Evolutionary conservation across 2,113 vertebrate species (phyloP).

Genomic region (Anas platyrhynchos): DNA sequence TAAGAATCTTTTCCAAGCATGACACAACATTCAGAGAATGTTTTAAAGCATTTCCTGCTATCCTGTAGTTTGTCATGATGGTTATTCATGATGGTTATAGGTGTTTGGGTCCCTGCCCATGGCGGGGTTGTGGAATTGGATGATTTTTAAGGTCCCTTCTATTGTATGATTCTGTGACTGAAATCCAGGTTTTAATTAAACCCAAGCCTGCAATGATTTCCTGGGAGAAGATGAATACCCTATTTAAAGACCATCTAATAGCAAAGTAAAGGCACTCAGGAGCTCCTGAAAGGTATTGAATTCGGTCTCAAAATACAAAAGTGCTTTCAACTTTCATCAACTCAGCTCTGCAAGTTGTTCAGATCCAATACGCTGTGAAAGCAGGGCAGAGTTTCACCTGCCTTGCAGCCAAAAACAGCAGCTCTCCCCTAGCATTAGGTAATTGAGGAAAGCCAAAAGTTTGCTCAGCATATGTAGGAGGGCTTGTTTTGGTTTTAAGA

Average conservation of each 20-base stretch:
- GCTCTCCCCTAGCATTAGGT: not conserved
- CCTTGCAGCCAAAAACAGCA: constrained; percentile 38
- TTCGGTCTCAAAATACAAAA: constrained; percentile 1
- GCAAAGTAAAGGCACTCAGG: constrained; percentile 11
- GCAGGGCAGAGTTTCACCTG: not conserved
- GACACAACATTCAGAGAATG: not conserved
- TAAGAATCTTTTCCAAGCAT: not conserved
- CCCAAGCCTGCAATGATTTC: not conserved
- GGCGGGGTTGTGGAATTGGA: too few relatives aligned
- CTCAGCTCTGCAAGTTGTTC: constrained; percentile 2
- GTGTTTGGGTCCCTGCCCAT: too few relatives aligned
- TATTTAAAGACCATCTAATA: not conserved
- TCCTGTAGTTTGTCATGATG: not conserved
- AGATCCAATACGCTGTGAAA: not conserved
- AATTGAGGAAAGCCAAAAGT: constrained; percentile 52
- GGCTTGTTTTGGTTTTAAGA: constrained; percentile 42
- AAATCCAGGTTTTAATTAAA: constrained; percentile 44
- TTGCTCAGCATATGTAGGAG: not conserved
- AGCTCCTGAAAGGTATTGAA: constrained; percentile 20
- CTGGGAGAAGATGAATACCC: constrained; percentile 35
- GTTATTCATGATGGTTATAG: too few relatives aligned
- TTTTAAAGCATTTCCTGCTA: not conserved
- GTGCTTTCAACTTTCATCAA: not conserved
- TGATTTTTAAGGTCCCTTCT: too few relatives aligned
- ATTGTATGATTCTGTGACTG: not conserved